These are phyloP conservation scores for Villa cingulata DNA, from an alignment of 2,888 invertebrate species.

Conservation along the genomic window DNA sequence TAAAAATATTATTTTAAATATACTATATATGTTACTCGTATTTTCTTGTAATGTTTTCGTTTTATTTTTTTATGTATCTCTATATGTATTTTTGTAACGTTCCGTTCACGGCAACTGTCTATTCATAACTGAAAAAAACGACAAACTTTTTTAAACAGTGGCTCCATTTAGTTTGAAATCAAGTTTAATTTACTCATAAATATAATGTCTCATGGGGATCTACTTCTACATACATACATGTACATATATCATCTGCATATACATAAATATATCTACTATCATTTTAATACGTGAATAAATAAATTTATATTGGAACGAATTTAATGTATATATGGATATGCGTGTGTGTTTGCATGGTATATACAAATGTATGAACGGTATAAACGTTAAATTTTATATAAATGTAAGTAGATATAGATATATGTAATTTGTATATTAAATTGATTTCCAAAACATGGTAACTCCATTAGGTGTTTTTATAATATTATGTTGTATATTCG, in stretches of 20 bases:
- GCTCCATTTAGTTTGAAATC: not conserved
- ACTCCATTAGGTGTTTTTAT: not conserved
- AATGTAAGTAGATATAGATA: not conserved
- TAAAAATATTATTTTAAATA: too few species aligned
- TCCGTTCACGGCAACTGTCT: conserved; percentile 9
- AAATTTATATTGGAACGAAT: too few species aligned
- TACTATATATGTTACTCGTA: too few species aligned
- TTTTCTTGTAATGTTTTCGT: too few species aligned
- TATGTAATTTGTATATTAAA: not conserved
- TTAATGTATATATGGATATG: too few species aligned
- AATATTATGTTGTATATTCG: not conserved
- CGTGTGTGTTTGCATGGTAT: too few species aligned
- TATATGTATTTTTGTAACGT: not conserved
- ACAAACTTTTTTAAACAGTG: not conserved
- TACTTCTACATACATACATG: too few species aligned
- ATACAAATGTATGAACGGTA: too few species aligned
- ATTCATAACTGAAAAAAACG: conserved; percentile 11
- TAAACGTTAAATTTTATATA: not conserved
- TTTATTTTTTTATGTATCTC: too few species aligned
- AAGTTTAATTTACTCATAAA: not conserved
- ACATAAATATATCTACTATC: too few species aligned
- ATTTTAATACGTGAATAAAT: too few species aligned
- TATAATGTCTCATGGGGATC: not conserved
- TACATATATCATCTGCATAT: too few species aligned
- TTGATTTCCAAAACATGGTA: not conserved